Percentiles rank a stretch among this genome's conserved stretches.
Evolutionary conservation across 2,797 vertebrate species (phyloP).

Genomic region (Amblyraja radiata): DNA sequence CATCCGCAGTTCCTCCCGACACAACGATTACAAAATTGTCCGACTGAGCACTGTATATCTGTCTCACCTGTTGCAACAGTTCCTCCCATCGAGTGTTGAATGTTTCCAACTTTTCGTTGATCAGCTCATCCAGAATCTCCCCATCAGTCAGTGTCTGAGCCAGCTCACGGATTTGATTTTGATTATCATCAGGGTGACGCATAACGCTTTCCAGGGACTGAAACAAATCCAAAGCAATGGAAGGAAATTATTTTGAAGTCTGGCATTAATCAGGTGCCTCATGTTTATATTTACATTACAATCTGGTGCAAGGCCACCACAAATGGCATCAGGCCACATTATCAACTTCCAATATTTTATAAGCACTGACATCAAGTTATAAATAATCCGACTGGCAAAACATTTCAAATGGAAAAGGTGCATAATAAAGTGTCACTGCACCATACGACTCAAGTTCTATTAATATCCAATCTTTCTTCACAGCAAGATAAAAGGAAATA

Average conservation of each 20-base stretch:
- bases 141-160: constrained; percentile 94
- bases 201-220: constrained; percentile 75
- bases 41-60: not conserved
- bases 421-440: not conserved
- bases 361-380: not conserved
- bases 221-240: constrained; percentile 42
- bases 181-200: constrained; percentile 89
- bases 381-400: constrained; percentile 2
- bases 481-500: not conserved
- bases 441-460: not conserved
- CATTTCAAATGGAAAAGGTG: not conserved
- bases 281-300: not conserved
- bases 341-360: not conserved
- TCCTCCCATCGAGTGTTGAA: constrained; percentile 90
- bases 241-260: not conserved
- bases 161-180: constrained; percentile 86
- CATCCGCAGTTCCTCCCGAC: no score
- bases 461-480: not conserved
- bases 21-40: not conserved
- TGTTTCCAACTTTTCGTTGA: constrained; percentile 85
- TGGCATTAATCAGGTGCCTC: not conserved
- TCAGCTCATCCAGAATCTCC: constrained; percentile 88
- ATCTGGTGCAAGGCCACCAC: not conserved
- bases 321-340: not conserved
- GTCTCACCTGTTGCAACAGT: constrained; percentile 75